Evolutionary conservation across 2,113 vertebrate genomes (phyloP).

Genomic region (Alligator mississippiensis): DNA sequence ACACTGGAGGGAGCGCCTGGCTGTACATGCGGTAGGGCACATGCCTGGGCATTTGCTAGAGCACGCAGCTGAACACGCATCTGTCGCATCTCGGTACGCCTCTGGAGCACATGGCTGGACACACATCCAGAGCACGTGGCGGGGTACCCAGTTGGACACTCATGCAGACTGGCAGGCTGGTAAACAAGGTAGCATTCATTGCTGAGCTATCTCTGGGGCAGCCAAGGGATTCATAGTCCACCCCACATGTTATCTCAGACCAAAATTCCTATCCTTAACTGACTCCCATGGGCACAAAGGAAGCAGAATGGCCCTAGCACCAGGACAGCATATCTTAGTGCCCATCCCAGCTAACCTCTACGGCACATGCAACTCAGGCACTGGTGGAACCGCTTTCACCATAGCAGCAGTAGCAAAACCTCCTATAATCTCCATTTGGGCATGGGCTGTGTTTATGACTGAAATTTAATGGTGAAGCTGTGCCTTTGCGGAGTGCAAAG

Average conservation of each 20-base stretch:
- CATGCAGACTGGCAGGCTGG: not conserved
- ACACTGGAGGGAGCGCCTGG: not conserved
- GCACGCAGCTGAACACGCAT: not conserved
- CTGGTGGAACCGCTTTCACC: not conserved
- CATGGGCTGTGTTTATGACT: slow-evolving; percentile 6
- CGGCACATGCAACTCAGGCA: not conserved
- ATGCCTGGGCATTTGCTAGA: not conserved
- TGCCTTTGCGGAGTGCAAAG: slow-evolving; percentile 51
- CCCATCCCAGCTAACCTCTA: not conserved
- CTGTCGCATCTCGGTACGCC: not conserved
- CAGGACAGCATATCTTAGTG: not conserved
- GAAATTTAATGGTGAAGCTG: slow-evolving; percentile 59
- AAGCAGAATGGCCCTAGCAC: not conserved
- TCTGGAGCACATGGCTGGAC: not conserved
- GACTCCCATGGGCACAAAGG: not conserved
- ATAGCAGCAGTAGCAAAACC: not conserved
- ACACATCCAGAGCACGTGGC: not conserved
- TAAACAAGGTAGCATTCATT: not conserved
- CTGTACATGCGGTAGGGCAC: not conserved
- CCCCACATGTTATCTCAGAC: not conserved
- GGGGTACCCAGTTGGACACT: not conserved
- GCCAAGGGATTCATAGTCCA: not conserved
- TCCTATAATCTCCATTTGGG: not conserved
- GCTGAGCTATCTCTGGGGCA: not conserved
- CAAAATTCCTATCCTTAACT: not conserved